Evolutionary conservation across 2,797 vertebrate genomes (phyloP), one percentile per base, ranked within the genome.

Genomic region (Fratercula arctica): DNA sequence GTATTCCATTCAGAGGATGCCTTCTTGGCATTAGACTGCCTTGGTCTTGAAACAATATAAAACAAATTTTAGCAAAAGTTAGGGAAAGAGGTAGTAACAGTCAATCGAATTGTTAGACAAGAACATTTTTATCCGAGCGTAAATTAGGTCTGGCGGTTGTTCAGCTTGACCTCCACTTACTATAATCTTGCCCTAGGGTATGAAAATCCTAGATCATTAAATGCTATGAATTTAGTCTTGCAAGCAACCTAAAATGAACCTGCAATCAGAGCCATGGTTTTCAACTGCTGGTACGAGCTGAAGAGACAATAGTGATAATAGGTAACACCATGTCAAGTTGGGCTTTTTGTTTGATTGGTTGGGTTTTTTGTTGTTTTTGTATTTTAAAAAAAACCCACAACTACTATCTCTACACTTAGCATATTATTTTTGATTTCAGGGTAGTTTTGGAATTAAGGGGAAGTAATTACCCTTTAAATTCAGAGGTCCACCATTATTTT

Each of bases 121-220:
- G 93, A 95, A 78, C 75, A 89, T 95, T 96, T 97, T 89, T 92
- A 94, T 92, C 88, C 2, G 0, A 81, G 94, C 87, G 84, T 85
- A 96, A 96, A 96, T 95, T 94, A 96, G 94, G 78, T 86, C 94
- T 96, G 93, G 95, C 16, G 0, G 85, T 86, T 91, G 89, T 95
- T 96, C 96, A 96, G 93, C 89, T 92, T 96, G 96, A 97, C 95
- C 95, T 96, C 94, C 87, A 89, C 90, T 97, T 73, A 89, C 93
- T 72, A 91, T 89, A 94, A 96, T 96, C 87, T 89, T 83, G 96
- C 95, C 94, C 93, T 69, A 96, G 95, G 94, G 95, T 94, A 97
- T 69, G 89, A 94, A 96, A 96, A 96, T 96, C 85, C 95, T 83
- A 76, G 48, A 97, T 95, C 93, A 95, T 96, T 94, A 96, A 94